Evolutionary conservation across 2,888 invertebrate genomes (phyloP).

Genomic region (Panzeria rudis): DNA sequence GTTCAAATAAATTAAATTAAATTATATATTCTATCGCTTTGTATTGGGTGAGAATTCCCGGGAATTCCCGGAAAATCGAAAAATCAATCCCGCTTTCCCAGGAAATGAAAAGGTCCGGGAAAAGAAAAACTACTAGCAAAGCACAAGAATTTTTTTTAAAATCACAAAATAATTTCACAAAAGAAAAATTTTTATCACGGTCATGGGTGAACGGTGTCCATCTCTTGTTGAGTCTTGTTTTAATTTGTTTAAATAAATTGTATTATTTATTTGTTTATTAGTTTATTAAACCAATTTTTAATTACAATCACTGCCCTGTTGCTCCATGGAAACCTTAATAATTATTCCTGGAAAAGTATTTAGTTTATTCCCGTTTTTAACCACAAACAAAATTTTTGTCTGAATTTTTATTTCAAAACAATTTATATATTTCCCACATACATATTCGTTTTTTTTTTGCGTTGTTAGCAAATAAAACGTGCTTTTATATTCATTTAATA

Average conservation of each 20-base stretch:
- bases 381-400: conserved; percentile 48
- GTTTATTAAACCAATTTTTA: conserved; percentile 48
- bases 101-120: too few relatives aligned
- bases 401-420: conserved; percentile 41
- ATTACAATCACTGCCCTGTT: conserved; percentile 41
- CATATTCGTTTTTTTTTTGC: not conserved
- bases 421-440: conserved; percentile 17
- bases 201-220: not conserved
- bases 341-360: not conserved
- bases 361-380: not conserved
- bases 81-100: too few relatives aligned
- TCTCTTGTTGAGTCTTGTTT: not conserved
- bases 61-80: too few relatives aligned
- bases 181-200: too few relatives aligned
- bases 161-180: too few relatives aligned
- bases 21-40: too few relatives aligned
- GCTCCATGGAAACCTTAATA: conserved; percentile 40
- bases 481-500: conserved; percentile 42
- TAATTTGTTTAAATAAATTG: conserved; percentile 26
- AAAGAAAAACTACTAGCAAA: too few relatives aligned
- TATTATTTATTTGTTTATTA: conserved; percentile 32
- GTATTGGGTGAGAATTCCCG: too few relatives aligned
- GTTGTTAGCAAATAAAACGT: conserved; percentile 57
- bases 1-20: too few relatives aligned
- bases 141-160: too few relatives aligned